Evolutionary conservation across 2,888 invertebrate genomes (phyloP), one percentile per base, ranked within the genome.

Genomic region (Nineta flava): DNA sequence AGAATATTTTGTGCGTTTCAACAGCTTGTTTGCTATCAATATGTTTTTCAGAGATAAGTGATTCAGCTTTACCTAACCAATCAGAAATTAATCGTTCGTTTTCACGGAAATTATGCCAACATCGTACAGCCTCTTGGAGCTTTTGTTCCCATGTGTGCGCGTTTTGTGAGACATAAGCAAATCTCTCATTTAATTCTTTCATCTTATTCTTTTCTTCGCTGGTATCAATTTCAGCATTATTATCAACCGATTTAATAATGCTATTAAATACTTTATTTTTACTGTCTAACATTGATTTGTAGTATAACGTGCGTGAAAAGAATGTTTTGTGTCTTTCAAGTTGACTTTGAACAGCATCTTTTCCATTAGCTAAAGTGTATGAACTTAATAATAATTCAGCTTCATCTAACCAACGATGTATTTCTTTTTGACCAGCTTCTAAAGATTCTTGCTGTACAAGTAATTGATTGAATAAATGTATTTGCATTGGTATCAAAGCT

Each of bases 261-360:
- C 83, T 90, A 62, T 84, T 83, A 70, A 91, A 83, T 42, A 94
- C 86, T 68, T 93, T 93, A 67, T 93, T 93, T 69, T 93, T 93
- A 63, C 90, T 92, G 60, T 94, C 94, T 52, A 95, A 65, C 86
- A 93, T 91, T 0, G 92, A 88, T 59, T 87, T 87, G 69, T 93
- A 93, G 67, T 93, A 92, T 0, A 90, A 76, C 0, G 84, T 87
- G 51, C 91, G 78, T 0, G 90, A 84, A 67, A 95, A 93, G 73
- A 91, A 92, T 9, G 78, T 74, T 59, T 90, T 90, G 61, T 94
- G 81, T 59, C 76, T 77, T 57, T 88, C 88, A 48, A 93, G 73
- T 54, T 85, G 81, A 26, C 79, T 76, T 56, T 86, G 80, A 35
- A 88, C 74, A 6, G 76, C 69, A 57, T 90, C 86, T 51, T 83